Percentiles rank a stretch among this genome's conserved stretches.
Conservation (phyloP, 2,797 vertebrate genomes). For the Hippoglossus hippoglossus region DNA sequence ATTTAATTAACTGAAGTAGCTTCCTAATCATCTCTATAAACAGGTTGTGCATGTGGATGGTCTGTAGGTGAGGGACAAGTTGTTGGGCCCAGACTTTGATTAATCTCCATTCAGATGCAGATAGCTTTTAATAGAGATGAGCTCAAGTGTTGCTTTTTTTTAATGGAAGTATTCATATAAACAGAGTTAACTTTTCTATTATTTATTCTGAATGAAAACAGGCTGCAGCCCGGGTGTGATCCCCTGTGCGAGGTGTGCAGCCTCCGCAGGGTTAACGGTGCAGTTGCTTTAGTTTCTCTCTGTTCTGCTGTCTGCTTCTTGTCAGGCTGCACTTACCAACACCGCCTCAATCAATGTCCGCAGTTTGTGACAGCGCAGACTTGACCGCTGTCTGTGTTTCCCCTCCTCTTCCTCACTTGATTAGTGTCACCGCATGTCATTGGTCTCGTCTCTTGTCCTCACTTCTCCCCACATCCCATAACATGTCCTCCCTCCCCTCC, state of each 20-base stretch:
- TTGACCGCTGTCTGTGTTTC: slow-evolving; percentile 3
- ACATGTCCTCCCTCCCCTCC: neutral
- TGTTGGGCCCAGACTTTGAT: too few relatives aligned
- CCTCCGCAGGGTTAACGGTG: neutral
- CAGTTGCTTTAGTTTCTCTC: slow-evolving; percentile 9
- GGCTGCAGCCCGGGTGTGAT: neutral
- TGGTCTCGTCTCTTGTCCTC: slow-evolving; percentile 4
- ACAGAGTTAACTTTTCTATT: neutral
- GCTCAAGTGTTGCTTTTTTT: neutral
- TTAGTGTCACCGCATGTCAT: slow-evolving; percentile 5
- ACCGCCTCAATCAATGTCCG: slow-evolving; percentile 14
- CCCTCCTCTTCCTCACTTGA: slow-evolving; percentile 3
- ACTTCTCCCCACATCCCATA: slow-evolving; percentile 20
- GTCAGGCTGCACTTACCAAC: slow-evolving; percentile 29
- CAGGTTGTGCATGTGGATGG: too few relatives aligned
- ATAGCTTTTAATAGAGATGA: too few relatives aligned
- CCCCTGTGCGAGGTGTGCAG: neutral
- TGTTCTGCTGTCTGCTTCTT: slow-evolving; percentile 14
- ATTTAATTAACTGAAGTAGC: neutral
- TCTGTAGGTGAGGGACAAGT: too few relatives aligned
- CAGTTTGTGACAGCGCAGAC: slow-evolving; percentile 28
- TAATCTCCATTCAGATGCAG: too few relatives aligned
- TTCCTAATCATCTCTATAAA: too few relatives aligned
- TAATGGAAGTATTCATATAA: neutral
- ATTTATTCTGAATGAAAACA: neutral